Conservation (phyloP, 1,140 invertebrate species). For the Bombus haemorrhoidalis region DNA sequence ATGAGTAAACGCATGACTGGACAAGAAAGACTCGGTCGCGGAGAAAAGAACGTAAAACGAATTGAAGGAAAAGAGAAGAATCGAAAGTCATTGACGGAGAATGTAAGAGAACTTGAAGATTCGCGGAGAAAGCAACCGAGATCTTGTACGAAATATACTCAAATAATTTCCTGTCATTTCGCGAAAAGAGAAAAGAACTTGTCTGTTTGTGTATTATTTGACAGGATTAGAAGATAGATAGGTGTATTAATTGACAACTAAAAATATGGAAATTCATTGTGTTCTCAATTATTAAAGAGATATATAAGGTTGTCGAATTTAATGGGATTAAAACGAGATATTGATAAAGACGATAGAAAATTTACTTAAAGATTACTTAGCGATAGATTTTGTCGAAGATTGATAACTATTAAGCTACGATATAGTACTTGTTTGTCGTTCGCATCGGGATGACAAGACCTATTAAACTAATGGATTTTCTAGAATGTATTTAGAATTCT, state of each 20-base stretch:
- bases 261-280: neutral
- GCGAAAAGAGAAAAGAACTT: neutral
- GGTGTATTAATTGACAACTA: neutral
- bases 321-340: no score
- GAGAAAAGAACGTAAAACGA: neutral
- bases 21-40: slow-evolving; percentile 3
- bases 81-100: slow-evolving; percentile 10
- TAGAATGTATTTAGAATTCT: neutral
- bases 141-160: neutral
- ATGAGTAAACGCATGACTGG: slow-evolving; percentile 16
- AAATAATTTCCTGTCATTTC: neutral
- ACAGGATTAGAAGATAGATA: neutral
- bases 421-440: neutral
- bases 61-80: neutral
- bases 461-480: neutral
- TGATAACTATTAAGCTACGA: neutral
- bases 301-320: neutral
- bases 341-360: neutral
- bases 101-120: neutral
- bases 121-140: neutral
- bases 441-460: neutral
- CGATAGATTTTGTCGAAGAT: no score
- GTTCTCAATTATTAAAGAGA: neutral
- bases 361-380: neutral
- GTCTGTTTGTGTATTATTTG: neutral